A percentile compares a stretch with the other conserved stretches of the same genome.
Evolutionary conservation across 1,140 invertebrate genomes (phyloP).

Genomic region (Seison nebaliae): DNA sequence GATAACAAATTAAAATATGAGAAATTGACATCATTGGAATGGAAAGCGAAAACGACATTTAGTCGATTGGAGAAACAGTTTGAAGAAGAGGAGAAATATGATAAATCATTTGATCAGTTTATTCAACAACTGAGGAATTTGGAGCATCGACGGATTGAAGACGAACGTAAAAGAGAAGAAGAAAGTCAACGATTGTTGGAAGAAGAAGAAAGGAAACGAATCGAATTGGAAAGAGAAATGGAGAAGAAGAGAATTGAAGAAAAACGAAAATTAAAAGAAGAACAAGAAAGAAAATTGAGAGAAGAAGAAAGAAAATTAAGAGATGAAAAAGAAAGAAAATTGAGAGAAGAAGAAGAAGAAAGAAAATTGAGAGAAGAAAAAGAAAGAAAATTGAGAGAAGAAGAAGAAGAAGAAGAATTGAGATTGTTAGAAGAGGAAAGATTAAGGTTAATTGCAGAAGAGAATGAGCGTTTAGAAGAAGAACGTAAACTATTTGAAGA

Average conservation of each 20-base stretch:
- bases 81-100: too few species aligned
- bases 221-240: too few species aligned
- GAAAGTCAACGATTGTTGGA: too few species aligned
- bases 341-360: neutral
- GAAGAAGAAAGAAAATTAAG: neutral
- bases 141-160: neutral
- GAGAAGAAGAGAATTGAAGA: too few species aligned
- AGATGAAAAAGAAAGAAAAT: neutral
- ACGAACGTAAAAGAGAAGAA: neutral
- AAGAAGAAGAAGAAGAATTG: neutral
- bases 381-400: neutral
- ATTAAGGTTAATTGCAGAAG: neutral
- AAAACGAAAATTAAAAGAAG: neutral
- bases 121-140: neutral
- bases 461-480: too few species aligned
- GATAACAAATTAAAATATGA: too few species aligned
- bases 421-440: conserved; percentile 1
- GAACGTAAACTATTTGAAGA: too few species aligned
- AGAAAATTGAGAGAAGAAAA: neutral
- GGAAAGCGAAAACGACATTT: too few species aligned
- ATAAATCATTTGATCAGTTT: too few species aligned
- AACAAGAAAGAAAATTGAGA: conserved; percentile 1
- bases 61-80: too few species aligned
- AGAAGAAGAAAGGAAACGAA: too few species aligned
- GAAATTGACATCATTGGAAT: too few species aligned